A percentile compares a stretch with the other conserved stretches of the same genome.
phyloP scores from a whole-genome alignment of 2,888 invertebrate genomes.

The Eudasyphora cyanicolor region DNA sequence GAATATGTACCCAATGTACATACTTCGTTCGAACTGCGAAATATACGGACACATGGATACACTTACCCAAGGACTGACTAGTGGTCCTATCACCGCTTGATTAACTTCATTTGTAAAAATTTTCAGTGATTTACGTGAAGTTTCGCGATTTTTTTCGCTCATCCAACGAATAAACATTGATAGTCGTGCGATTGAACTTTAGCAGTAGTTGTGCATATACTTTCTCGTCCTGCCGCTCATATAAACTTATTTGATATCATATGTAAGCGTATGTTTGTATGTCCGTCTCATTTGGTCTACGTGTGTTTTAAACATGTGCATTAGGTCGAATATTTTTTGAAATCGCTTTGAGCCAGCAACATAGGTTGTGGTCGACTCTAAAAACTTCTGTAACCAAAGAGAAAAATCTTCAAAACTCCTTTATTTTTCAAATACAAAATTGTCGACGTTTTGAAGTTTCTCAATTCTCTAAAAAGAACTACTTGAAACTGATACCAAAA shows the following conservation, averaged over 20 bases:
- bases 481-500: too few relatives aligned
- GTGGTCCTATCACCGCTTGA: not conserved
- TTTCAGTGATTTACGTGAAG: slow-evolving; percentile 18
- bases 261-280: not conserved
- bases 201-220: not conserved
- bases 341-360: too few relatives aligned
- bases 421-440: too few relatives aligned
- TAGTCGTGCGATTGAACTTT: not conserved
- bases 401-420: too few relatives aligned
- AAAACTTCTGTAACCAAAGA: too few relatives aligned
- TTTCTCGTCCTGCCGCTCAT: not conserved
- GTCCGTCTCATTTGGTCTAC: too few relatives aligned
- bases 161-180: not conserved
- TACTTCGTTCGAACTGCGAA: not conserved
- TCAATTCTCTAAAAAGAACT: too few relatives aligned
- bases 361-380: too few relatives aligned
- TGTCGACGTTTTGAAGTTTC: too few relatives aligned
- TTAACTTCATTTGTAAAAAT: slow-evolving; percentile 15
- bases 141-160: not conserved
- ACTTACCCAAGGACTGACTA: not conserved
- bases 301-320: too few relatives aligned
- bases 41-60: not conserved
- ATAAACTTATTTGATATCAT: not conserved
- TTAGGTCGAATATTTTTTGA: too few relatives aligned
- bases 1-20: too few relatives aligned